Evolutionary conservation across 2,888 invertebrate species (phyloP), one percentile per base, ranked within the genome.

Genomic region (Diplolepis rosae): DNA sequence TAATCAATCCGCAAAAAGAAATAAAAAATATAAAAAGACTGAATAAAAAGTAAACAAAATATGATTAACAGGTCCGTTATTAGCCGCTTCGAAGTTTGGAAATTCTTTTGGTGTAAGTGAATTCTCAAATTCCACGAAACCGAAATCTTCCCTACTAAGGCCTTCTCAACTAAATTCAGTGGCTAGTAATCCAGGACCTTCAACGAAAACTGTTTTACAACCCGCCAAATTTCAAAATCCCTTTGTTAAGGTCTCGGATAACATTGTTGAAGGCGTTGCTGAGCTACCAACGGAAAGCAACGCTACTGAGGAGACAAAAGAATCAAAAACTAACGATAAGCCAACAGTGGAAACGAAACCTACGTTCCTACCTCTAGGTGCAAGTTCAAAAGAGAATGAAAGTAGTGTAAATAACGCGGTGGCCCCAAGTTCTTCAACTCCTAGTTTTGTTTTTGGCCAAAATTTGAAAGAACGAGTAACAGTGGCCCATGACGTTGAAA

Each of bases 361-460:
- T 3, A 88, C 84, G 68, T 88, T 88, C 74, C 75, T 88, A 69
- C 85, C 88, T 4, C 70, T 88, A 6, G 85, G 82, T 6, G 78
- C 79, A 18, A 86, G 79, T 54, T 78, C 82, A 3, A 85, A 86
- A 35, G 88, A 88, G n/a, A 83, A 75, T 51, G 87, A 87, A 52
- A 84, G 80, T 70, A 85, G 74, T 78, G 82, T 85, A 76, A 85
- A 85, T 83, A 84, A 76, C 71, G 71, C 82, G 2, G 81, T 83
- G 13, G 77, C 82, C 13, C 82, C 85, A 1, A 84, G 85, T 71
- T 76, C 83, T 4, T 91, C 93, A 2, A 90, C 91, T 54, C 92
- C 92, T 28, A 93, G 93, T 39, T 97, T 97, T 90, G 94, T 97
- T 13, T 98, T 98, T 89, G 97, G 97, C 1, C 96, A 97, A 88